These are phyloP conservation scores for Archegozetes longisetosus DNA, from an alignment of 1,140 invertebrate species.

Conservation along the genomic window DNA sequence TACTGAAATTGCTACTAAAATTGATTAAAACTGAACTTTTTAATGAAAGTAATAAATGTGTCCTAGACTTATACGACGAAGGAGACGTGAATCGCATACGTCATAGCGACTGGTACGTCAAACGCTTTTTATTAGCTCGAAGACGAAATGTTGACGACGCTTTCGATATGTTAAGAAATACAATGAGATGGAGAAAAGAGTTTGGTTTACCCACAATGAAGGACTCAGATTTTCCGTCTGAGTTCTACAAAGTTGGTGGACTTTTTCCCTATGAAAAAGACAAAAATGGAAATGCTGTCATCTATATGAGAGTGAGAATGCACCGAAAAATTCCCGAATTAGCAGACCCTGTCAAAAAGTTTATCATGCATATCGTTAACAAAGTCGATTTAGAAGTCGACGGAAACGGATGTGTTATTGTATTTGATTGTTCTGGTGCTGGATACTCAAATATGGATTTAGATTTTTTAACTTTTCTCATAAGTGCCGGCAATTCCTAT, in stretches of 20 bases:
- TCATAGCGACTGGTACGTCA: conserved; percentile 15
- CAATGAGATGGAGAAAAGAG: conserved; percentile 8
- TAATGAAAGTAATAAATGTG: no score
- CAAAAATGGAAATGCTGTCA: conserved; percentile 8
- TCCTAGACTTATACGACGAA: conserved; percentile 1
- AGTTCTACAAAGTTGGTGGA: conserved; percentile 18
- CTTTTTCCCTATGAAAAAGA: conserved; percentile 16
- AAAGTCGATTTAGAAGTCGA: conserved; percentile 14
- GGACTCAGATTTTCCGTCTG: conserved; percentile 12
- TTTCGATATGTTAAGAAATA: conserved; percentile 6
- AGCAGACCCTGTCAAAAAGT: conserved; percentile 5
- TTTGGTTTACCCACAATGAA: neutral
- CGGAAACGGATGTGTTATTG: conserved; percentile 6
- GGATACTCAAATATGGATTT: conserved; percentile 15
- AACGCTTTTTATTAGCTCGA: conserved; percentile 11
- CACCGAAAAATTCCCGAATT: conserved; percentile 15
- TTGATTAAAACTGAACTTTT: no score
- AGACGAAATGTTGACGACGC: conserved; percentile 8
- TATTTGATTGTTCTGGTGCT: conserved; percentile 16
- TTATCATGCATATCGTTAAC: conserved; percentile 13
- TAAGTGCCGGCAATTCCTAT: conserved; percentile 3
- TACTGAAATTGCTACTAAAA: no score
- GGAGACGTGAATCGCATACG: conserved; percentile 9
- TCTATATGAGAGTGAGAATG: conserved; percentile 14
- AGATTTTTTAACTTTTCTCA: conserved; percentile 13